Evolutionary conservation across 2,113 vertebrate species (phyloP).

Genomic region (Calidris pugnax): DNA sequence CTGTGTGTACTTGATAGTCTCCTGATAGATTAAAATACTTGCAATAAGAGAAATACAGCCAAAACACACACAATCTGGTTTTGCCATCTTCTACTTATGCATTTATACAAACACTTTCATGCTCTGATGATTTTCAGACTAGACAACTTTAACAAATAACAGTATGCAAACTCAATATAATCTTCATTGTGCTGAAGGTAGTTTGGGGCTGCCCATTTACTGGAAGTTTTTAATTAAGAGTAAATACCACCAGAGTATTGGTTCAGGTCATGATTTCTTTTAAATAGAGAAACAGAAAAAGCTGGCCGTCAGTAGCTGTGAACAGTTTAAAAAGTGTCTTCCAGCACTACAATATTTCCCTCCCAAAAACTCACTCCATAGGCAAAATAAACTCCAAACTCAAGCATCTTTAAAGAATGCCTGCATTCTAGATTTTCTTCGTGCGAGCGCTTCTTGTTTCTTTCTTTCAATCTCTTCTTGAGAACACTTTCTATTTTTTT

Average conservation of each 20-base stretch:
- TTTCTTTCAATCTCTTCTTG: slow-evolving; percentile 92
- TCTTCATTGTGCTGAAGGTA: neutral
- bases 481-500: slow-evolving; percentile 81
- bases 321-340: neutral
- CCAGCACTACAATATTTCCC: neutral
- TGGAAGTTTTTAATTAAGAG: neutral
- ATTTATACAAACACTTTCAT: neutral
- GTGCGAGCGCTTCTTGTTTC: slow-evolving; percentile 89
- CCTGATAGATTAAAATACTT: neutral
- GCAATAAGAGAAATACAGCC: neutral
- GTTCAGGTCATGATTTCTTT: neutral
- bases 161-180: neutral
- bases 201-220: neutral
- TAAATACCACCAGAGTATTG: neutral
- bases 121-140: neutral
- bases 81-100: neutral
- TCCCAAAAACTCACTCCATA: neutral
- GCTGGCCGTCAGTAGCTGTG: neutral
- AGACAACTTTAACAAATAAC: neutral
- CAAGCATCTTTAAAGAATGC: slow-evolving; percentile 57
- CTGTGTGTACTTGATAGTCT: neutral
- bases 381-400: neutral
- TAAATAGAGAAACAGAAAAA: neutral
- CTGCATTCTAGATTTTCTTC: slow-evolving; percentile 81
- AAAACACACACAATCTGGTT: neutral